Evolutionary conservation across 2,797 vertebrate species (phyloP).

Genomic region (Halcyon smyrnensis): DNA sequence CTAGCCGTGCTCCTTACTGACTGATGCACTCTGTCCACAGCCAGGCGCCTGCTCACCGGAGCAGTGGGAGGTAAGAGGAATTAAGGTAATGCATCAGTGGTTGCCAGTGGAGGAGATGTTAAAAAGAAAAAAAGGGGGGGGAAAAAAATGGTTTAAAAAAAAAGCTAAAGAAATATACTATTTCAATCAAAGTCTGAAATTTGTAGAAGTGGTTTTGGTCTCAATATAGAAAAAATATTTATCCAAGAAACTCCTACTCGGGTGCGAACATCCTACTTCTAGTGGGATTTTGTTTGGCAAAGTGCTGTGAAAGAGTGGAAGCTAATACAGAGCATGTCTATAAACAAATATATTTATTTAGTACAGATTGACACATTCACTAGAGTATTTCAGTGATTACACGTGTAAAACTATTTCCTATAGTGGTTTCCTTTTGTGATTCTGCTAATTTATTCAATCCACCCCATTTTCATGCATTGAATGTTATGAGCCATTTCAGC

Average conservation of each 20-base stretch:
- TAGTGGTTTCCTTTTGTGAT: constrained; percentile 84
- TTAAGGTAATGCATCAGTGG: constrained; percentile 67
- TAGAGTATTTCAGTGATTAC: constrained; percentile 79
- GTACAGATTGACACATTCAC: constrained; percentile 80
- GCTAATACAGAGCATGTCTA: constrained; percentile 82
- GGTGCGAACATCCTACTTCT: constrained; percentile 85
- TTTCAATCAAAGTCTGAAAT: constrained; percentile 85
- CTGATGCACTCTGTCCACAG: constrained; percentile 16
- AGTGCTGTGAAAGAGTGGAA: constrained; percentile 78
- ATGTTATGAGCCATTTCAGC: constrained; percentile 66
- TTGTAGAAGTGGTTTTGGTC: constrained; percentile 84
- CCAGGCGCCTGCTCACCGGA: constrained; percentile 8
- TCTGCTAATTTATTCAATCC: constrained; percentile 81
- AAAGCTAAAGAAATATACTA: constrained; percentile 76
- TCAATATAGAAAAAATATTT: constrained; percentile 86
- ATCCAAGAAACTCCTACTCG: constrained; percentile 83
- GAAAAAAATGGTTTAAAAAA: too few relatives aligned
- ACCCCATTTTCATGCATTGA: constrained; percentile 74
- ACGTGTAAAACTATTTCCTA: constrained; percentile 82
- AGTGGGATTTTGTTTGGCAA: constrained; percentile 84
- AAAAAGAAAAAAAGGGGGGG: neutral
- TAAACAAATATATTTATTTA: constrained; percentile 87
- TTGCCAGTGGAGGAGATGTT: constrained; percentile 76
- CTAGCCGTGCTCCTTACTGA: neutral
- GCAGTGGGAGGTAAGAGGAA: constrained; percentile 69